These are phyloP conservation scores for Rousettus leschenaultii DNA, from an alignment of 2,113 vertebrate genomes.

Conservation along the genomic window DNA sequence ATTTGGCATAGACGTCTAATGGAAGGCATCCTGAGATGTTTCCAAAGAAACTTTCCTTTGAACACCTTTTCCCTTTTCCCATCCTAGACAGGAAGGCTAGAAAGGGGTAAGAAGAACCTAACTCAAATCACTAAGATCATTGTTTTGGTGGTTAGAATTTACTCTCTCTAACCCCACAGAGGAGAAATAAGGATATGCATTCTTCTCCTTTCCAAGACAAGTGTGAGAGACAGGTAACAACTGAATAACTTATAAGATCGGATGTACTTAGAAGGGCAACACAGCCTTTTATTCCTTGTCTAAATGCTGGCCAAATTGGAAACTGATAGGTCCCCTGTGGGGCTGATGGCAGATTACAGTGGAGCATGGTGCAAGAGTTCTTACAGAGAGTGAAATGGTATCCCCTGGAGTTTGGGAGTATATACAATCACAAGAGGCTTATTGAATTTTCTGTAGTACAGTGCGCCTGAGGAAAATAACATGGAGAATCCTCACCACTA, in stretches of 20 bases:
- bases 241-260: not conserved
- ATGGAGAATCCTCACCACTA: not conserved
- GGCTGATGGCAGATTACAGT: not conserved
- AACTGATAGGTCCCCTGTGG: not conserved
- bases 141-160: not conserved
- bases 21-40: not conserved
- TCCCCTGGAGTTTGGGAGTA: not conserved
- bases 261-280: not conserved
- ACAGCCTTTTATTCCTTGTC: not conserved
- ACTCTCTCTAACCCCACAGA: not conserved
- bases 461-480: not conserved
- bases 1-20: not conserved
- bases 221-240: not conserved
- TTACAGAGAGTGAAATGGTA: not conserved
- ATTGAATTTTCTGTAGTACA: not conserved
- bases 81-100: not conserved
- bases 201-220: not conserved
- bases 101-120: not conserved
- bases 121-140: not conserved
- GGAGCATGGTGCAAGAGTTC: not conserved
- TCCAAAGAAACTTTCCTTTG: not conserved
- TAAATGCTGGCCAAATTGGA: not conserved
- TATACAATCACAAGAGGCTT: not conserved
- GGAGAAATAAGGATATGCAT: not conserved
- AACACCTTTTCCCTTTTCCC: not conserved